Evolutionary conservation across 2,888 invertebrate species (phyloP).

Genomic region (Rhamphomyia laevipes): DNA sequence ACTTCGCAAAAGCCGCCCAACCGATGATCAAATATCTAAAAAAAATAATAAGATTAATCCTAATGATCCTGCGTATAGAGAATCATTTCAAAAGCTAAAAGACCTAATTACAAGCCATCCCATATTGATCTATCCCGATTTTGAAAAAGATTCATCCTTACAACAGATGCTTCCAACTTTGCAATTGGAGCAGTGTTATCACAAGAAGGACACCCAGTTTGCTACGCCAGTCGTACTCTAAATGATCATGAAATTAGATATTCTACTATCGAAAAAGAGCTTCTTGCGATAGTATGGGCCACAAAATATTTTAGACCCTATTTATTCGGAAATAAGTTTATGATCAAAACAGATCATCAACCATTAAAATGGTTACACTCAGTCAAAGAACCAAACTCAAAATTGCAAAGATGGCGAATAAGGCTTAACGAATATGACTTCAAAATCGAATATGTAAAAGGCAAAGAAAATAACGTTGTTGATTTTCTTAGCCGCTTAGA

Average conservation of each 20-base stretch:
- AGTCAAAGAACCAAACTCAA: conserved; percentile 28
- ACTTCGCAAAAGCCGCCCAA: background rate
- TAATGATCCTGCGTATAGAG: background rate
- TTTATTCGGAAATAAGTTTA: conserved; percentile 27
- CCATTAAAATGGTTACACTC: conserved; percentile 28
- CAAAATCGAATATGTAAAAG: conserved; percentile 17
- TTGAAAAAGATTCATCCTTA: background rate
- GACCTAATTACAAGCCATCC: background rate
- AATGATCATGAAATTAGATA: conserved; percentile 19
- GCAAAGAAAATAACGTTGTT: conserved; percentile 13
- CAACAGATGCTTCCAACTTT: background rate
- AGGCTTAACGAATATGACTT: conserved; percentile 24
- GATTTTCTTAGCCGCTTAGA: conserved; percentile 18
- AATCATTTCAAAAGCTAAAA: background rate
- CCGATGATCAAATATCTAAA: background rate
- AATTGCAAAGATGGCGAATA: conserved; percentile 27
- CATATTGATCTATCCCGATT: background rate
- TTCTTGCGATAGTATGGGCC: conserved; percentile 24
- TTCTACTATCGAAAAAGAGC: conserved; percentile 25
- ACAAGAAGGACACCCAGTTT: background rate
- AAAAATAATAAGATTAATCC: background rate
- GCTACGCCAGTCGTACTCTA: conserved; percentile 16
- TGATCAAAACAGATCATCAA: conserved; percentile 30
- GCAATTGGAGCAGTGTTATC: background rate
- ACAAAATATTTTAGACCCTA: conserved; percentile 28